A percentile compares a stretch with the other conserved stretches of the same genome.
Evolutionary conservation across 2,797 vertebrate species (phyloP).

Genomic region (Enteromius mattozi): DNA sequence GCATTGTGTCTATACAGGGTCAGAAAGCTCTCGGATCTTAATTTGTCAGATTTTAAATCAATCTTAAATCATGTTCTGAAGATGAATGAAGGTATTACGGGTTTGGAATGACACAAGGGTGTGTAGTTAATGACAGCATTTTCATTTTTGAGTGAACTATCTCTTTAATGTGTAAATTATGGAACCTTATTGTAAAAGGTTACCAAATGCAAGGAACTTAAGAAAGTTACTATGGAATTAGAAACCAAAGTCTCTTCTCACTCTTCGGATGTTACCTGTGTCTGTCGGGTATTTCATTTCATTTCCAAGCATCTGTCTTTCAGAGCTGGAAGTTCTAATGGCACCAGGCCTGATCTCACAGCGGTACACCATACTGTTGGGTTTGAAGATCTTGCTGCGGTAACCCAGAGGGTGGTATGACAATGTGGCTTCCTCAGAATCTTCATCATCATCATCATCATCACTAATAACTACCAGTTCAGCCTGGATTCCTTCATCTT

Average conservation of each 20-base stretch:
- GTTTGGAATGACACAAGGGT: background rate
- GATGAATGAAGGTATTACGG: background rate
- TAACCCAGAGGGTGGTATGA: constrained; percentile 84
- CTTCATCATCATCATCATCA: constrained; percentile 69
- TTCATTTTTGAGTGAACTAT: background rate
- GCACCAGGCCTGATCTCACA: constrained; percentile 66
- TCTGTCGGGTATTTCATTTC: constrained; percentile 75
- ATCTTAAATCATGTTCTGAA: background rate
- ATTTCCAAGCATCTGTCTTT: constrained; percentile 65
- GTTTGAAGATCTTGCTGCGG: constrained; percentile 83
- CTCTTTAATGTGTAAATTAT: background rate
- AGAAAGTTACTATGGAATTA: constrained; percentile 43
- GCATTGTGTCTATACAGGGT: background rate
- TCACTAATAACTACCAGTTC: constrained; percentile 88
- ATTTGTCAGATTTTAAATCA: no score
- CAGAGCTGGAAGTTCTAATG: constrained; percentile 60
- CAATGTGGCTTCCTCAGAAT: constrained; percentile 65
- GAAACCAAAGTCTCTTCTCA: constrained; percentile 72
- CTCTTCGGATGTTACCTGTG: constrained; percentile 77
- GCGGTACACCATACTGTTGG: constrained; percentile 76
- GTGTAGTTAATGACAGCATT: background rate
- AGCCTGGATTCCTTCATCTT: constrained; percentile 84
- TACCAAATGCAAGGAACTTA: background rate
- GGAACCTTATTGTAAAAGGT: constrained; percentile 12
- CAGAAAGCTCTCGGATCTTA: background rate